Evolutionary conservation across 2,113 vertebrate species (phyloP), one percentile per base, ranked within the genome.

Genomic region (Sterrhoptilus dennistouni): DNA sequence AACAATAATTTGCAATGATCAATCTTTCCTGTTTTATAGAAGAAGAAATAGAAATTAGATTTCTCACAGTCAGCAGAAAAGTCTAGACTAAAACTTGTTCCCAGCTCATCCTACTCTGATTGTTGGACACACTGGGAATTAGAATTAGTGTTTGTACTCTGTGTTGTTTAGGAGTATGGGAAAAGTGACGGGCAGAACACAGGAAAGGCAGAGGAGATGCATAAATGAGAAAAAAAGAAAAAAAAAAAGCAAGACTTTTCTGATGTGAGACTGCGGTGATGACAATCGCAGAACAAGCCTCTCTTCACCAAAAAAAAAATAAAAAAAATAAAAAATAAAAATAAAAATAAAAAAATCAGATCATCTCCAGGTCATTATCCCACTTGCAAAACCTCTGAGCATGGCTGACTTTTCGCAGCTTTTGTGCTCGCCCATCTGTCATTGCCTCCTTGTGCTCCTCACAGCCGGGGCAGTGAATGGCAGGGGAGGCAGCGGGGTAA

Each of bases 281-380:
- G 64, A 81, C 64, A 88, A 92, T 21, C 21, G 68, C 66, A 72
- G 86, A 86, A 65, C 81, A 88, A 89, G 35, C 52, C 27, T 80
- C 77, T 65, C 65, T 44, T 88, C 16, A 59, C 38, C n/a, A n/a
- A n/a, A n/a, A n/a, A n/a, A 35, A 53, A 65, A 72, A 72, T 17
- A 44, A 44, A 44, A 44, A 44, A 44, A 18, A 44, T 17, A 42
- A 44, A 44, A 44, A 75, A 84, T 50, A 65, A 72, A 72, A 44
- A 44, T 16, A 42, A 42, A 42, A 42, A 47, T 8, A 45, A 23
- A 49, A 49, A 49, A 75, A 84, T 69, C 78, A 49, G 86, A 89
- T 94, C 64, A 76, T 84, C 83, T 74, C 36, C 78, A 86, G 95
- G 91, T 96, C 93, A 88, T 95, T 89, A 94, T 91, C 87, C 47